Percentiles rank a stretch among this genome's conserved stretches.
Conservation (phyloP, 2,113 vertebrate genomes). For the Ivindomyrus marchei region DNA sequence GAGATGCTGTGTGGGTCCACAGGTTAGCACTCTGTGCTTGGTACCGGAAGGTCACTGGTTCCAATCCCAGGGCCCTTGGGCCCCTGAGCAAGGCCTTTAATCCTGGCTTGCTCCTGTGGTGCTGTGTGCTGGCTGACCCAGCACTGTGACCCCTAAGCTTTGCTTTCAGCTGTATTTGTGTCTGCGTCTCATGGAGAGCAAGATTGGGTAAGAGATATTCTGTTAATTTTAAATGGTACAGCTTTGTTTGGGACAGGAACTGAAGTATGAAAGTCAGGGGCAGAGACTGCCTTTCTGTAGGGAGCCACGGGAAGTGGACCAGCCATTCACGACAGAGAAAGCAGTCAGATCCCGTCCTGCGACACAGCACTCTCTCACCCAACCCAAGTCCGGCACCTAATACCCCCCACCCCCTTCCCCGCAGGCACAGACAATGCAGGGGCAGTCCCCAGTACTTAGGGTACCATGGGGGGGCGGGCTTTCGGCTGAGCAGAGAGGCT, state of each 20-base stretch:
- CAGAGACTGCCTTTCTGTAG: not conserved
- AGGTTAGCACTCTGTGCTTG: not conserved
- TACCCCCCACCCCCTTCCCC: not conserved
- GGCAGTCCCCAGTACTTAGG: slow-evolving; percentile 29
- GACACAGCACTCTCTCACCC: not conserved
- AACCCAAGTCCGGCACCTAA: not conserved
- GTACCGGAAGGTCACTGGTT: not conserved
- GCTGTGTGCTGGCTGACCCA: no score
- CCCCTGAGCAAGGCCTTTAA: not conserved
- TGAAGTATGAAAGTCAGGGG: not conserved
- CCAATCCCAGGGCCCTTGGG: not conserved
- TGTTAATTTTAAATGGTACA: not conserved
- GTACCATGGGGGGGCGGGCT: slow-evolving; percentile 20
- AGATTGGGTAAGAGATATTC: not conserved
- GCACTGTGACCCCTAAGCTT: not conserved
- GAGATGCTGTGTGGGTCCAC: no score
- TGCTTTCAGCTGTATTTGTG: not conserved
- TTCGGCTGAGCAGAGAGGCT: slow-evolving; percentile 20
- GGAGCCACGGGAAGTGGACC: not conserved
- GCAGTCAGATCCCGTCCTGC: not conserved
- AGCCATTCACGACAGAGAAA: not conserved
- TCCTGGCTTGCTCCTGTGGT: not conserved
- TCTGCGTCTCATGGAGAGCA: not conserved
- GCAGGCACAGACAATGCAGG: slow-evolving; percentile 18
- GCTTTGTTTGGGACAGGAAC: not conserved